Conservation (phyloP, 2,113 vertebrate species). For the Hipposideros armiger region DNA sequence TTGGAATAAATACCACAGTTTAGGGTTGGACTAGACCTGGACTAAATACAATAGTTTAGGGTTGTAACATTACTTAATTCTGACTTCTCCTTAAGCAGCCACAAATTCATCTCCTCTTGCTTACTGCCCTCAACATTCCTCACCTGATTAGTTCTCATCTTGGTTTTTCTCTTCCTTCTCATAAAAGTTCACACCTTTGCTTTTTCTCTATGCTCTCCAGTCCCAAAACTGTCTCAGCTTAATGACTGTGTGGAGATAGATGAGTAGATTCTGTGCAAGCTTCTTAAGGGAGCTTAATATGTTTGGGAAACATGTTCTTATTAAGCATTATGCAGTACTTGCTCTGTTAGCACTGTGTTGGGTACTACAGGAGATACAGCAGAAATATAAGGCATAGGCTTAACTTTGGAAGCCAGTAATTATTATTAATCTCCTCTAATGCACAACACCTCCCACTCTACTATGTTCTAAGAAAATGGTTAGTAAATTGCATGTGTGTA, state of each 20-base stretch:
- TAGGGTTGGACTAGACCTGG: neutral
- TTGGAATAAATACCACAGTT: neutral
- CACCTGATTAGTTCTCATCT: neutral
- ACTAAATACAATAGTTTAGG: neutral
- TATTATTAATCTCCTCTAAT: neutral
- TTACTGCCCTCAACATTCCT: neutral
- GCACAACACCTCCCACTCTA: neutral
- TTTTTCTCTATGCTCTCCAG: neutral
- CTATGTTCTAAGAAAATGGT: neutral
- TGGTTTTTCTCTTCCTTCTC: neutral
- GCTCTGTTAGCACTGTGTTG: neutral
- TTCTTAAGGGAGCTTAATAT: neutral
- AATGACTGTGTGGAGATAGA: neutral
- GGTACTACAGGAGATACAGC: neutral
- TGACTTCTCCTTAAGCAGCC: neutral
- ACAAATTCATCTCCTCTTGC: neutral
- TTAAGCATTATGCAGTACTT: neutral
- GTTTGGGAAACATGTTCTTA: neutral
- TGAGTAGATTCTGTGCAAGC: neutral
- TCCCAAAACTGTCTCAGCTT: neutral
- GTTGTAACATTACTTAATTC: neutral
- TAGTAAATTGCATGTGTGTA: conserved; percentile 11
- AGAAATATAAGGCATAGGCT: neutral
- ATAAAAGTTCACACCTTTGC: neutral
- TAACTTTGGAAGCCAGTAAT: neutral